Evolutionary conservation across 2,113 vertebrate genomes (phyloP).

Genomic region (Arizona elegans): DNA sequence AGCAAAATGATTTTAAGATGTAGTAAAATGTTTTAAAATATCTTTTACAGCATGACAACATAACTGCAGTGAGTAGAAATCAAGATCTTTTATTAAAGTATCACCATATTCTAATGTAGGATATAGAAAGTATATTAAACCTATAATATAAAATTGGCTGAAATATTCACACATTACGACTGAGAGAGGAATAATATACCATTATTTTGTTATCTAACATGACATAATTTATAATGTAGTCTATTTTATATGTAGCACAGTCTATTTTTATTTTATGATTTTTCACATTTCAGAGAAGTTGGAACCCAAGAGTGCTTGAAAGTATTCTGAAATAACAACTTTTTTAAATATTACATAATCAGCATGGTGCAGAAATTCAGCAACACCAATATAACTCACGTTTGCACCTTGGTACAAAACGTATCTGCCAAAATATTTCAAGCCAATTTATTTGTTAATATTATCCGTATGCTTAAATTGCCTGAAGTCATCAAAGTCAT

Average conservation of each 20-base stretch:
- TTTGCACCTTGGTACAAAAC: neutral
- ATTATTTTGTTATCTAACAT: neutral
- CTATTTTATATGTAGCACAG: neutral
- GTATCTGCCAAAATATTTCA: neutral
- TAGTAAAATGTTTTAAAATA: neutral
- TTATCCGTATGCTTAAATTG: neutral
- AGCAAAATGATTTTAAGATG: neutral
- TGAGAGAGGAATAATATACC: neutral
- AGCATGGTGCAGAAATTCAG: neutral
- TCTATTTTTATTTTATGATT: neutral
- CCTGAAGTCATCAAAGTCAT: neutral
- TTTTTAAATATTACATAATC: neutral
- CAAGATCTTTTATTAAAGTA: neutral
- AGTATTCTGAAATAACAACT: neutral
- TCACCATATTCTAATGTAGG: neutral
- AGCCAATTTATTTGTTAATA: neutral
- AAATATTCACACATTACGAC: neutral
- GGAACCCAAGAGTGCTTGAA: neutral
- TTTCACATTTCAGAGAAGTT: neutral
- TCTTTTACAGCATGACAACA: neutral
- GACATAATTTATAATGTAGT: neutral
- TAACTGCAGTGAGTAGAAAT: neutral
- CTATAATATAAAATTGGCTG: neutral
- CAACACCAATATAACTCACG: neutral
- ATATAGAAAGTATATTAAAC: neutral